Evolutionary conservation across 2,888 invertebrate species (phyloP).

Genomic region (Limnephilus auricula): DNA sequence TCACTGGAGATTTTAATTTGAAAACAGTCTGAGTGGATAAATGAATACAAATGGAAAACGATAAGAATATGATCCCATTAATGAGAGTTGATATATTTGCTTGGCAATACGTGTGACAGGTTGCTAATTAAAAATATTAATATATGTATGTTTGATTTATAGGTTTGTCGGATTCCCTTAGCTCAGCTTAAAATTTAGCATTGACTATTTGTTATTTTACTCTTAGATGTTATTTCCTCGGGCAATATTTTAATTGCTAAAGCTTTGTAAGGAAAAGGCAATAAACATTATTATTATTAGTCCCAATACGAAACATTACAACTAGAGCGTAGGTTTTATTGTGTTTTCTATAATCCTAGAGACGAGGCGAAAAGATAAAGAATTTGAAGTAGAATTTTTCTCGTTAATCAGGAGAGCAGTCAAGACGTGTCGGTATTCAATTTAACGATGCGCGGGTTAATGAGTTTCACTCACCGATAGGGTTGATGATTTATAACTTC

Average conservation of each 20-base stretch:
- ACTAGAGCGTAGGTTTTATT: slow-evolving; percentile 37
- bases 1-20: not conserved
- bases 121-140: not conserved
- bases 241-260: slow-evolving; percentile 39
- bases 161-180: not conserved
- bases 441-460: slow-evolving; percentile 65
- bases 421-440: slow-evolving; percentile 61
- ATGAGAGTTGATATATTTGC: slow-evolving; percentile 2
- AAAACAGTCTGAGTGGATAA: not conserved
- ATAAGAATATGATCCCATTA: not conserved
- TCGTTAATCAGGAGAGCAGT: slow-evolving; percentile 56
- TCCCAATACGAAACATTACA: slow-evolving; percentile 14
- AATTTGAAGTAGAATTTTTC: slow-evolving; percentile 36
- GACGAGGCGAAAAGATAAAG: slow-evolving; percentile 45
- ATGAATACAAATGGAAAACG: not conserved
- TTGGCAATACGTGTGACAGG: not conserved
- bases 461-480: slow-evolving; percentile 64
- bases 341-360: slow-evolving; percentile 46
- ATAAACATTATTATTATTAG: not conserved
- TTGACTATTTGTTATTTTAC: not conserved
- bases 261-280: not conserved
- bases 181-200: not conserved
- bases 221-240: not conserved
- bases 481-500: slow-evolving; percentile 66
- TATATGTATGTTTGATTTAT: not conserved